Evolutionary conservation across 2,888 invertebrate genomes (phyloP), one percentile per base, ranked within the genome.

Genomic region (Matsumyia berberina): DNA sequence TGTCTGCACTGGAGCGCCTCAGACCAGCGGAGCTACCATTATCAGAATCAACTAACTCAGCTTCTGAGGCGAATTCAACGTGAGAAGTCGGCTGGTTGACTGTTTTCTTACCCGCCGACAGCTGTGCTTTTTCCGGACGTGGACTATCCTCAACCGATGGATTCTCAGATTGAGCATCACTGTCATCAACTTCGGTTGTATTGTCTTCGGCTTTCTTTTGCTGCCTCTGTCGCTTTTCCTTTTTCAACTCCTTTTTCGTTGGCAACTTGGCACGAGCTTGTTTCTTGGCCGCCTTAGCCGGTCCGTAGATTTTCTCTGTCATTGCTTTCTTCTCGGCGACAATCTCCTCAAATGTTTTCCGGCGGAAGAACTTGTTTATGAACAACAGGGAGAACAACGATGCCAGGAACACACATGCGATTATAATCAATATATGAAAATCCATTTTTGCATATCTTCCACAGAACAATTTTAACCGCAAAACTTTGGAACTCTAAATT

Each of bases 311-410:
- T 88, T 91, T 92, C 76, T 91, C 92, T 11, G 88, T 91, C 42
- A 91, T 78, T 7, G 91, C 90, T 29, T 90, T 90, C 81, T 92
- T 92, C 86, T 92, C 92, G 42, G 92, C 92, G 11, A 90, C 88
- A 33, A 91, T 90, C 86, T 92, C 91, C 86, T 92, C 92, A 77
- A 91, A 92, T 51, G 92, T 92, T 88, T 92, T 91, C 74, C 91
- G 90, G 60, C 90, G 89, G 76, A 91, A 91, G 83, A 92, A 90
- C 87, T 91, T 91, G 78, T 91, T 91, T 72, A 92, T 91, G 81
- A 92, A 91, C 64, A 92, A 86, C 76, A 91, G 88, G 19, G 91
- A 92, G 66, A 90, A 87, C 70, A 92, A 87, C 46, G 92, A 92
- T 19, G 90, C 91, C 87, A 91, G 88, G 87, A 92, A 90, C 62